phyloP scores from a whole-genome alignment of 1,140 invertebrate species.

The Cyclargus thomasi region DNA sequence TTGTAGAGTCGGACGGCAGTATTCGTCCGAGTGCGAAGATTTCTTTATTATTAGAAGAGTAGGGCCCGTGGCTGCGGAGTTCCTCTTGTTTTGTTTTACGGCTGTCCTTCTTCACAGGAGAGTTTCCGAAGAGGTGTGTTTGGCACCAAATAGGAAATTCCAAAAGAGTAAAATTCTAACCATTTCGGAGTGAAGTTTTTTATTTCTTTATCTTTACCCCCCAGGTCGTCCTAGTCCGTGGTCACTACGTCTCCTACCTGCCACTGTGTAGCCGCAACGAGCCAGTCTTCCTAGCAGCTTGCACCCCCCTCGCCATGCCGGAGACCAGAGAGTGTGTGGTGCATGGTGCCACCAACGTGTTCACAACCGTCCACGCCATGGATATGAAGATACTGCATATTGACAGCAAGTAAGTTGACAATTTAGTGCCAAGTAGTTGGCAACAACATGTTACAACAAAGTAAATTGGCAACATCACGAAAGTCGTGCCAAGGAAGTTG shows the following conservation, averaged over 20 bases:
- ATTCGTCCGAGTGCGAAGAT: no score
- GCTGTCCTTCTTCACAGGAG: no score
- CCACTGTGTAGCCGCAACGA: conserved; percentile 94
- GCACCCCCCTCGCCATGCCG: conserved; percentile 98
- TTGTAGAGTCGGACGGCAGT: no score
- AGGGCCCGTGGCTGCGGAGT: no score
- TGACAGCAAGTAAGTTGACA: conserved; percentile 89
- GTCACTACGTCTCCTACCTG: conserved; percentile 95
- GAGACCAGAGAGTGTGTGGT: conserved; percentile 96
- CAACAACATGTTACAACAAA: not conserved
- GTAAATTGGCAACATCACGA: no score
- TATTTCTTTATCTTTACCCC: conserved; percentile 27
- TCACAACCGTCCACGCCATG: conserved; percentile 96
- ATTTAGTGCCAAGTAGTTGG: not conserved
- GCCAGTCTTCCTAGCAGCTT: conserved; percentile 96
- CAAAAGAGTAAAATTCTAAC: no score
- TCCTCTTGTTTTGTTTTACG: no score
- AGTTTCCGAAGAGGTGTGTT: no score
- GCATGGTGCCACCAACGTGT: conserved; percentile 98
- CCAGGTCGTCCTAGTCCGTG: conserved; percentile 96
- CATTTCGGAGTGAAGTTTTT: no score
- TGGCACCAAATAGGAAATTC: no score
- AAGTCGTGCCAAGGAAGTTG: no score
- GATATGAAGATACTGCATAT: conserved; percentile 98
- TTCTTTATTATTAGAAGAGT: no score